Base-by-base conservation (phyloP, 2,888 invertebrate species). In the Rhodophaea formosa region DNA sequence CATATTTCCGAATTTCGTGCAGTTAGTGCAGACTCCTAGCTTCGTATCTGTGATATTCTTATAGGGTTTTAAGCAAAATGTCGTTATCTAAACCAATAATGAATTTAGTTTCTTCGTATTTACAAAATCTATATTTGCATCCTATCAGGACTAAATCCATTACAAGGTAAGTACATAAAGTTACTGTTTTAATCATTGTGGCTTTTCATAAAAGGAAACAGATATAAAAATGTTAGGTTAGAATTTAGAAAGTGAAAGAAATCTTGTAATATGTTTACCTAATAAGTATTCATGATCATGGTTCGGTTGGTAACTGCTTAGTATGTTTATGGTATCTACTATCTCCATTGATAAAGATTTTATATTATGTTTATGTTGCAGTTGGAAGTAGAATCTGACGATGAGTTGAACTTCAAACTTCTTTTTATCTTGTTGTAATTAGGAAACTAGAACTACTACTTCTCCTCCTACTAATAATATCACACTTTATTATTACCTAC, bases 131-230 rank as follows among this genome's bases (percentile, higher is more conserved):
- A 53, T 96, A 95, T 77, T 92, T 93, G 62, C 93, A 95, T 83
- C 96, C 96, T 0, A 90, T 96, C 56, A 94, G 93, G 77, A 97
- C 96, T 1, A 96, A 96, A 90, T 94, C 96, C 42, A 84, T 96
- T 56, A 96, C 95, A 59, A 95, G 96, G 96, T 96, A 91, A 91
- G 84, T 30, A n/a, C n/a, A n/a, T n/a, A n/a, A n/a, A n/a, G 3
- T 39, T 12, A 39, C 8, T 39, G 5, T 12, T 39, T 3, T 39
- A 39, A 1, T 39, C 3, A 39, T 12, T 39, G 10, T 39, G 1
- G n/a, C 39, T 39, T 10, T 35, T 10, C 1, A 3, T 23, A 23
- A 2, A 8, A 35, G 45, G 1, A 43, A 29, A 43, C 54, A 53
- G 58, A 62, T 56, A 5, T 5, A 29, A n/a, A 44, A 42, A 53